These are phyloP conservation scores for Lordiphosa clarofinis DNA, from an alignment of 1,140 invertebrate genomes.

Conservation along the genomic window DNA sequence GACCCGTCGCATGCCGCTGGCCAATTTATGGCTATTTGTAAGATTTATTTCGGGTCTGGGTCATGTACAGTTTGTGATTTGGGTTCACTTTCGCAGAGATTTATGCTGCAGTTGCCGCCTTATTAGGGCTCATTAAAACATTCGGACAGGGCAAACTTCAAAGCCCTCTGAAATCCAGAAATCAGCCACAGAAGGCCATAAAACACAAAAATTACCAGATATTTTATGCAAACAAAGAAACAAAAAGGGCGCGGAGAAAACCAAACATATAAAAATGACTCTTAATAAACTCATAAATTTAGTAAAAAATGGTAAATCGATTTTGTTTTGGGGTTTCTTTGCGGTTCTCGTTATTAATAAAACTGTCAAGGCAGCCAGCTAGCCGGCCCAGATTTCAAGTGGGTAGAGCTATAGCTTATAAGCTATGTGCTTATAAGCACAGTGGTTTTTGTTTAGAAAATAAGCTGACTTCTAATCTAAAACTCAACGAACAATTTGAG, in stretches of 20 bases:
- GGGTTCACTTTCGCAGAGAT: slow-evolving; percentile 51
- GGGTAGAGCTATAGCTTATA: no score
- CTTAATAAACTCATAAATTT: slow-evolving; percentile 73
- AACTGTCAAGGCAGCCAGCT: slow-evolving; percentile 40
- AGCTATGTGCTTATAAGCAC: no score
- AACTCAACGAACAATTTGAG: no score
- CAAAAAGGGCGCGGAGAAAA: slow-evolving; percentile 12
- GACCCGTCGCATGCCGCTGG: slow-evolving; percentile 44
- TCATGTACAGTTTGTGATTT: slow-evolving; percentile 53
- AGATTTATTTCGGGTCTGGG: slow-evolving; percentile 59
- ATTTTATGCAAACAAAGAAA: slow-evolving; percentile 23
- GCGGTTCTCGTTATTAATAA: slow-evolving; percentile 73
- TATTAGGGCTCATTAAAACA: slow-evolving; percentile 63
- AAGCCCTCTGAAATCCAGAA: slow-evolving; percentile 4
- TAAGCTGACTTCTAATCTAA: no score
- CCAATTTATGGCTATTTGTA: slow-evolving; percentile 57
- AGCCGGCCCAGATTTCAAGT: not conserved
- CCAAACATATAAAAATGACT: slow-evolving; percentile 14
- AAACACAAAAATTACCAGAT: slow-evolving; percentile 51
- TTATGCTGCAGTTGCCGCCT: slow-evolving; percentile 59
- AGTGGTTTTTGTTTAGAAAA: no score
- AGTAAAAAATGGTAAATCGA: slow-evolving; percentile 73
- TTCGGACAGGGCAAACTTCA: slow-evolving; percentile 29
- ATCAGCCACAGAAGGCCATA: slow-evolving; percentile 32
- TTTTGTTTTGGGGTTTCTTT: slow-evolving; percentile 53